Evolutionary conservation across 2,888 invertebrate species (phyloP), one percentile per base, ranked within the genome.

Genomic region (Aporophyla nigra): DNA sequence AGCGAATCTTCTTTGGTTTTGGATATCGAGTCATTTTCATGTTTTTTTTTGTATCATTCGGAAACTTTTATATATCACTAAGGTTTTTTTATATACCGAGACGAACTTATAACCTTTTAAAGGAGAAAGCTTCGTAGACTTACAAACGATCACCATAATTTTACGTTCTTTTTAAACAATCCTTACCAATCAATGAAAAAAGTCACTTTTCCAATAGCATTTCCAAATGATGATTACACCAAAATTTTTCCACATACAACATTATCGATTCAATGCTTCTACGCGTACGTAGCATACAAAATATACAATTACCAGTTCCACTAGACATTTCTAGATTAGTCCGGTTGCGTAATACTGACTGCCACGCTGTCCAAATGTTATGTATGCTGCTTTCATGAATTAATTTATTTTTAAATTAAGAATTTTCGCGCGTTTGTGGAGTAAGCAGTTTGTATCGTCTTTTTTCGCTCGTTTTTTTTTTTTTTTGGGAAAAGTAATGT

Each of bases 301-400:
- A 80, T 27, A 43, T 71, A 69, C 74, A 76, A 81, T 86, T 85
- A 85, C 79, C 51, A 73, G 73, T 79, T 76, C 40, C 71, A 71
- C 83, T 81, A 88, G 91, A 86, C 89, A 80, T 83, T 90, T 88
- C 88, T 86, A 86, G 89, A 88, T 84, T 86, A 82, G 46, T 74
- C 85, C 24, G 78, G 80, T 91, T 91, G 77, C 82, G 87, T 78
- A 90, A 91, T 70, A 77, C 40, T 83, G 70, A 76, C 89, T 71
- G 85, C 78, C 24, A 80, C 90, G 70, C 71, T 66, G 59, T 78
- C 66, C 66, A 74, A 78, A 71, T 61, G 84, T 71, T 78, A 78
- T 65, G 61, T 83, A 59, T 40, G 40, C 76, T 67, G 65, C 83
- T 86, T 88, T 88, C 87, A 78, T 78, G 74, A 69, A 81, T 83